Base-by-base conservation (phyloP, 2,797 vertebrate species). In the Mus caroli region DNA sequence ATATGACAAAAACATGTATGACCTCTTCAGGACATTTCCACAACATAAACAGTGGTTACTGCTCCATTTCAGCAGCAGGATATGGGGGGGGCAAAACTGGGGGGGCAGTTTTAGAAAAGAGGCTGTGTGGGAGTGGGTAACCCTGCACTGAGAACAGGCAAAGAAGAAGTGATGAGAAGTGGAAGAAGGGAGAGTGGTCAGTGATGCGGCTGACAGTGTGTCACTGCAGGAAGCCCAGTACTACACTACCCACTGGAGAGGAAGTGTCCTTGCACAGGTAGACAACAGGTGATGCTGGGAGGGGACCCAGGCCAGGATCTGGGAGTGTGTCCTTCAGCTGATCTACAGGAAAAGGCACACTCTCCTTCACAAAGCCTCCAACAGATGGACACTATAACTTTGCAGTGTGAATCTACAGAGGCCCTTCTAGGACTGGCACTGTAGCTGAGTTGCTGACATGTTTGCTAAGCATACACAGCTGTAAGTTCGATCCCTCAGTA, bases 141-240 rank as follows among this genome's bases (percentile, higher is more conserved):
- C 22, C 58, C 60, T 58, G 1, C 6, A 11, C 80, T 50, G 58
- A 4, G 34, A 37, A 37, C 54, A 75, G 24, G 52, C 24, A 14
- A 46, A 69, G 31, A 54, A 43, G 54, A 8, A 6, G 15, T 13
- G 15, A 64, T 22, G 4, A 22, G 3, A 52, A 14, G 0, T 0
- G 14, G 12, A 37, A n/a, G 28, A 10, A 46, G 80, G 22, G 34
- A 26, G 15, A 5, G 22, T 24, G 58, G 19, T 62, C 20, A 9
- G 13, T 19, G 34, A 4, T 0, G 5, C 22, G n/a, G 67, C 15
- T 6, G 10, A 26, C 31, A 0, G 0, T 24, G 3, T 6, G 58
- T 37, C 50, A 24, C 3, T 1, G 12, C 3, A 6, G 90, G 67
- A 69, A 46, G 8, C 0, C 1, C 28, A 50, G 64, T 14, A 22